These are phyloP conservation scores for Misgurnus anguillicaudatus DNA, from an alignment of 2,113 vertebrate species.

Conservation along the genomic window DNA sequence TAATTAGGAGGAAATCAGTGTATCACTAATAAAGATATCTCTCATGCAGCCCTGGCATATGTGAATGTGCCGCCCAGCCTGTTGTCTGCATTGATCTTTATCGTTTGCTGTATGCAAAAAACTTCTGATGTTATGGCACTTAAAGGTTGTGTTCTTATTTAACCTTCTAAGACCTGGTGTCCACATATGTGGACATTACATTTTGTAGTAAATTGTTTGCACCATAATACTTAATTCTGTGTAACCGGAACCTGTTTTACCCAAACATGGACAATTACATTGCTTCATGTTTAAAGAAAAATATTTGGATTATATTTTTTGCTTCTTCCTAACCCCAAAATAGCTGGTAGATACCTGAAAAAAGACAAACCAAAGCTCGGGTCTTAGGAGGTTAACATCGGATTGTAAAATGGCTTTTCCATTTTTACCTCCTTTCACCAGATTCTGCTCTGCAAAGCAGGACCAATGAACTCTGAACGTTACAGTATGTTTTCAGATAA, in stretches of 20 bases:
- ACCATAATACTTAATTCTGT: too few species aligned
- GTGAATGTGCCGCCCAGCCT: slow-evolving; percentile 4
- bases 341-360: background rate
- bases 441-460: background rate
- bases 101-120: slow-evolving; percentile 5
- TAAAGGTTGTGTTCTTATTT: background rate
- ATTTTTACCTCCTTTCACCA: background rate
- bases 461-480: too few species aligned
- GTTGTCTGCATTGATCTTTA: slow-evolving; percentile 30
- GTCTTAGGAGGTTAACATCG: too few species aligned
- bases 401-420: background rate
- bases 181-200: background rate
- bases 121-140: slow-evolving; percentile 10
- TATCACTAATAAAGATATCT: slow-evolving; percentile 36
- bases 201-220: too few species aligned
- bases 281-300: too few species aligned
- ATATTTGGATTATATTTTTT: too few species aligned
- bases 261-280: too few species aligned
- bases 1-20: slow-evolving; percentile 37
- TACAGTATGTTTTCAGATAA: too few species aligned
- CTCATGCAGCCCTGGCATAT: slow-evolving; percentile 14
- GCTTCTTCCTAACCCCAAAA: background rate
- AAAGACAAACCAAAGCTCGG: too few species aligned
- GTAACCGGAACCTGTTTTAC: background rate
- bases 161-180: background rate